phyloP scores from a whole-genome alignment of 2,888 invertebrate species.

The Clistopyga incitator region DNA sequence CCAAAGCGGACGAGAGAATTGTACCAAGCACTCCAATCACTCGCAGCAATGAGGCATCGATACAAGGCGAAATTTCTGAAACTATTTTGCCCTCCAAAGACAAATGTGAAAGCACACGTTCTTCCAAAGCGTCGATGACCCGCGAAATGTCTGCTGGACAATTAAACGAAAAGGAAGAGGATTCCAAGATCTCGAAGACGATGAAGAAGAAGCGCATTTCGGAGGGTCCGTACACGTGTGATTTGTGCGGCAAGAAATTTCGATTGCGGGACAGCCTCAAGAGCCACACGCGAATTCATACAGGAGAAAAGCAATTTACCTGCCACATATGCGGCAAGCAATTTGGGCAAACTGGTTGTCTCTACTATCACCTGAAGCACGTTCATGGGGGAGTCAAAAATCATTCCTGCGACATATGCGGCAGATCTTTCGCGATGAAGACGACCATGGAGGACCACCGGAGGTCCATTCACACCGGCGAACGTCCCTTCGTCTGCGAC shows the following conservation, averaged over 20 bases:
- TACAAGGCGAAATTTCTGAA: background rate
- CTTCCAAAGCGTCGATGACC: background rate
- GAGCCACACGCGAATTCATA: constrained; percentile 72
- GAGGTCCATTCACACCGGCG: constrained; percentile 83
- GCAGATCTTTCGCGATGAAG: constrained; percentile 84
- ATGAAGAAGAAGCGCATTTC: constrained; percentile 24
- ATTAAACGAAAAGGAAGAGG: background rate
- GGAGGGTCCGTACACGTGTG: constrained; percentile 66
- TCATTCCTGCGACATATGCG: constrained; percentile 85
- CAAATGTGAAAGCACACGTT: background rate
- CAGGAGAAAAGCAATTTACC: constrained; percentile 79
- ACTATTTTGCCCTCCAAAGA: background rate
- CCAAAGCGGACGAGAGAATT: background rate
- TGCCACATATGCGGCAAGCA: constrained; percentile 85
- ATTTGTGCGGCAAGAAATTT: constrained; percentile 73
- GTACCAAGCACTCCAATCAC: background rate
- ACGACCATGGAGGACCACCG: constrained; percentile 84
- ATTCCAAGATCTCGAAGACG: background rate
- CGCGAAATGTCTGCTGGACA: background rate
- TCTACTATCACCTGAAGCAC: constrained; percentile 86
- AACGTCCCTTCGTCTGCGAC: constrained; percentile 84
- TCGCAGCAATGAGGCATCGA: background rate
- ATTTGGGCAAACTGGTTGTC: constrained; percentile 85
- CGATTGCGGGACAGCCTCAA: constrained; percentile 70
- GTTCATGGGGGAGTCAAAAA: constrained; percentile 84